Evolutionary conservation across 2,797 vertebrate species (phyloP).

Genomic region (Crax fasciolata): DNA sequence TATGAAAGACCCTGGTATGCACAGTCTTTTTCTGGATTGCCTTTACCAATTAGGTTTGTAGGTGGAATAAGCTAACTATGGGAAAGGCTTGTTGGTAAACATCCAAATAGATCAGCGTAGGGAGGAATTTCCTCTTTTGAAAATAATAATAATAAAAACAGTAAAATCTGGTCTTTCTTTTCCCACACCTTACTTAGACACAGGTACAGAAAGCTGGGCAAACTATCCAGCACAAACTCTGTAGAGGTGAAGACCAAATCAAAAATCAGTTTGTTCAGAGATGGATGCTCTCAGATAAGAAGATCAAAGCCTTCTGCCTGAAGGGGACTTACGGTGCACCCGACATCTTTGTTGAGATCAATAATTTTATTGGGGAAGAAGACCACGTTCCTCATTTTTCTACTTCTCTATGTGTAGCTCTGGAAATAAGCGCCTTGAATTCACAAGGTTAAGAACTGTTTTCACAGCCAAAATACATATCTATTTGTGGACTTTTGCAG

Average conservation of each 20-base stretch:
- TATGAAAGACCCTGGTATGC: neutral
- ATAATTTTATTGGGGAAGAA: neutral
- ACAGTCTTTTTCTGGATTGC: neutral
- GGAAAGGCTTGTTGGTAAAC: constrained; percentile 48
- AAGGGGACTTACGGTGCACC: constrained; percentile 31
- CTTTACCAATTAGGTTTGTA: constrained; percentile 36
- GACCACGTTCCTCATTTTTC: neutral
- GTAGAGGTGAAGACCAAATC: neutral
- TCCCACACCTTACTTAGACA: neutral
- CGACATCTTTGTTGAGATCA: neutral
- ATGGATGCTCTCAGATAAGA: neutral
- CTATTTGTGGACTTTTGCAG: neutral
- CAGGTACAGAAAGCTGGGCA: neutral
- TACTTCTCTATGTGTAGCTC: neutral
- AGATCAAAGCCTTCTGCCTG: constrained; percentile 9
- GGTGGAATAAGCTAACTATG: constrained; percentile 48
- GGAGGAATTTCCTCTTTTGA: constrained; percentile 27
- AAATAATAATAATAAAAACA: neutral
- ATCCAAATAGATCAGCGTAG: constrained; percentile 10
- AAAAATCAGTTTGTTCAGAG: constrained; percentile 21
- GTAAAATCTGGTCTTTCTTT: neutral
- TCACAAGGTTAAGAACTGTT: constrained; percentile 56
- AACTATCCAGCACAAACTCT: neutral
- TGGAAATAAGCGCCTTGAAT: constrained; percentile 40
- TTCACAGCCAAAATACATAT: constrained; percentile 52